These are phyloP conservation scores for Cryptotis parvus DNA, from an alignment of 2,113 vertebrate species.

Conservation along the genomic window DNA sequence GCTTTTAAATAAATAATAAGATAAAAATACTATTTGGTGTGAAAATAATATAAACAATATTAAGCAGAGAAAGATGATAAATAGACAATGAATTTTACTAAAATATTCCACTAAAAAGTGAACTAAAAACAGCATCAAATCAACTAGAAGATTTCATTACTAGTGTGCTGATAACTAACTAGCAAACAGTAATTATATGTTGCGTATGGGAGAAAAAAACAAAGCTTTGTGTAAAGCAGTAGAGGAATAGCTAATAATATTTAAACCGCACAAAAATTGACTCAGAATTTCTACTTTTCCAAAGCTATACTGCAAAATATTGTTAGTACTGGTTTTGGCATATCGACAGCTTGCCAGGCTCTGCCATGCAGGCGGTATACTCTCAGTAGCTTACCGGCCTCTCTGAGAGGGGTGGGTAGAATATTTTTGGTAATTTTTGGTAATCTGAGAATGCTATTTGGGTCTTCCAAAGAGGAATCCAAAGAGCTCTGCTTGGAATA, in stretches of 20 bases:
- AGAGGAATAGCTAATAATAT: slow-evolving; percentile 16
- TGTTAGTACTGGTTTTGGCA: too few species aligned
- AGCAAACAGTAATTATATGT: slow-evolving; percentile 47
- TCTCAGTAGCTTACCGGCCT: too few species aligned
- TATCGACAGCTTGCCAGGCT: too few species aligned
- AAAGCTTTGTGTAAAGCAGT: slow-evolving; percentile 31
- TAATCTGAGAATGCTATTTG: too few species aligned
- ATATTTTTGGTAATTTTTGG: too few species aligned
- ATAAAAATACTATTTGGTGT: background rate
- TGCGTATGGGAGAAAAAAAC: background rate
- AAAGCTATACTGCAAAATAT: slow-evolving; percentile 34
- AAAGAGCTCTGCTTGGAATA: too few species aligned
- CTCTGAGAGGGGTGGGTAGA: too few species aligned
- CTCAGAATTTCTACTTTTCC: slow-evolving; percentile 61
- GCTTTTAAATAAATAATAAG: background rate
- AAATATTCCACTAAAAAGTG: background rate
- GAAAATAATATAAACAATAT: slow-evolving; percentile 7
- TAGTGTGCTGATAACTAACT: slow-evolving; percentile 26
- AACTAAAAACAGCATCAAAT: slow-evolving; percentile 23
- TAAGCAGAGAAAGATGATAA: background rate
- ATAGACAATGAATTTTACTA: background rate
- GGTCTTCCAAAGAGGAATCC: too few species aligned
- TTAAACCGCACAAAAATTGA: slow-evolving; percentile 50
- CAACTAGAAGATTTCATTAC: background rate
- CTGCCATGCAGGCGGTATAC: too few species aligned